A percentile compares a stretch with the other conserved stretches of the same genome.
Conservation (phyloP, 2,113 vertebrate genomes). For the Corynorhinus townsendii region DNA sequence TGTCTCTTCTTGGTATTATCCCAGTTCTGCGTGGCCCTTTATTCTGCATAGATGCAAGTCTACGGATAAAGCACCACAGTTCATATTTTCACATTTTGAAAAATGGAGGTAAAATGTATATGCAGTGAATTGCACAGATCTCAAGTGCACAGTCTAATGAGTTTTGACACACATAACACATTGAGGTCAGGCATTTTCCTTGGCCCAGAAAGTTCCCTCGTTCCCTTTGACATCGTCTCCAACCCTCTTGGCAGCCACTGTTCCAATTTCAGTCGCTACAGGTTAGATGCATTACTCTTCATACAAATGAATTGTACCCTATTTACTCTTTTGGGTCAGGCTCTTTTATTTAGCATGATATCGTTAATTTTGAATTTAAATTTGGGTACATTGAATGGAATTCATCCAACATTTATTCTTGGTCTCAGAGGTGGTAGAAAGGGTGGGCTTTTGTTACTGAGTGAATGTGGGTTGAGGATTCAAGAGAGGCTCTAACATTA, state of each 20-base stretch:
- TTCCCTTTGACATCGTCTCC: neutral
- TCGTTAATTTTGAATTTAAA: neutral
- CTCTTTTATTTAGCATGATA: neutral
- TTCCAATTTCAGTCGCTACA: neutral
- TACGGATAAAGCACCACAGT: neutral
- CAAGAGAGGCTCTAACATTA: rapidly evolving
- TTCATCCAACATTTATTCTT: neutral
- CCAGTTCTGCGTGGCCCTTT: neutral
- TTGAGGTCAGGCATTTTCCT: too few species aligned
- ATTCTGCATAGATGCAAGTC: neutral
- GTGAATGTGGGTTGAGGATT: neutral
- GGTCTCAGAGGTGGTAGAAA: neutral
- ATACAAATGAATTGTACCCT: neutral
- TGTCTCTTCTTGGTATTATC: neutral
- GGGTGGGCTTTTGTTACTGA: neutral
- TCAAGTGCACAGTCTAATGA: neutral
- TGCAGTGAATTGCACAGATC: neutral
- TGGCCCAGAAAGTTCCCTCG: neutral
- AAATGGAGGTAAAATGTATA: neutral
- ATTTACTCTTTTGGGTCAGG: too few species aligned
- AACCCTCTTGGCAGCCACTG: neutral
- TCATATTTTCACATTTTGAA: neutral
- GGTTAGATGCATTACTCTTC: neutral
- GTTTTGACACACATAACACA: neutral
- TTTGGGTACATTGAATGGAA: neutral